phyloP scores from a whole-genome alignment of 2,888 invertebrate species.

The Willowsia nigromaculata region DNA sequence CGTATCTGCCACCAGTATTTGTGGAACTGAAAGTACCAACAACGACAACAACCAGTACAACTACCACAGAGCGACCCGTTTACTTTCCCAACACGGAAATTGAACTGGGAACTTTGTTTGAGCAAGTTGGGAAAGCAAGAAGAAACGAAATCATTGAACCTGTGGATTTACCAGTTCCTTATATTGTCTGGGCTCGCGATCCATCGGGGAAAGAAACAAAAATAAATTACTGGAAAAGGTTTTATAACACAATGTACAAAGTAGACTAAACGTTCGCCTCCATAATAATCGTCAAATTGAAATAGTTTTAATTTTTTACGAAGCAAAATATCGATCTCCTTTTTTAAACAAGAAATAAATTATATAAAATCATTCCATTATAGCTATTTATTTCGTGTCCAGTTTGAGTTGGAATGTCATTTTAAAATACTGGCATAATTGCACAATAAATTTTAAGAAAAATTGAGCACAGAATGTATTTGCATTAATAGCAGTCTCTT shows the following conservation, averaged over 20 bases:
- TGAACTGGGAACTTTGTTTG: conserved; percentile 32
- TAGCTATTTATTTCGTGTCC: not conserved
- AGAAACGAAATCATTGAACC: not conserved
- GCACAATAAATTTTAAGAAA: too few species aligned
- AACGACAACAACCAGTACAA: not conserved
- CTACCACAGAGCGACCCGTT: not conserved
- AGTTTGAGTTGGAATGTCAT: too few species aligned
- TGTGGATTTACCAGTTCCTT: conserved; percentile 55
- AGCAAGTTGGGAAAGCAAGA: conserved; percentile 34
- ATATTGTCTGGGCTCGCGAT: conserved; percentile 46
- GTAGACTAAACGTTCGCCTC: conserved; percentile 2
- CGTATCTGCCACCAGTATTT: conserved; percentile 45
- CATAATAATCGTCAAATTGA: not conserved
- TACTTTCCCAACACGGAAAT: conserved; percentile 55
- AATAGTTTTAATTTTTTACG: not conserved
- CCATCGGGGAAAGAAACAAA: conserved; percentile 1
- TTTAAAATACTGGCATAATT: too few species aligned
- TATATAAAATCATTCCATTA: not conserved
- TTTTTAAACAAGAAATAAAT: not conserved
- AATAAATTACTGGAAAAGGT: conserved; percentile 48
- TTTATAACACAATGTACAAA: conserved; percentile 51
- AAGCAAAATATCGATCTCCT: conserved; percentile 16
- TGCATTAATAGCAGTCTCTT: too few species aligned
- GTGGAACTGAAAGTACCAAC: not conserved
- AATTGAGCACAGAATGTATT: too few species aligned